Evolutionary conservation across 2,888 invertebrate genomes (phyloP).

Genomic region (Adelognathus sp.): DNA sequence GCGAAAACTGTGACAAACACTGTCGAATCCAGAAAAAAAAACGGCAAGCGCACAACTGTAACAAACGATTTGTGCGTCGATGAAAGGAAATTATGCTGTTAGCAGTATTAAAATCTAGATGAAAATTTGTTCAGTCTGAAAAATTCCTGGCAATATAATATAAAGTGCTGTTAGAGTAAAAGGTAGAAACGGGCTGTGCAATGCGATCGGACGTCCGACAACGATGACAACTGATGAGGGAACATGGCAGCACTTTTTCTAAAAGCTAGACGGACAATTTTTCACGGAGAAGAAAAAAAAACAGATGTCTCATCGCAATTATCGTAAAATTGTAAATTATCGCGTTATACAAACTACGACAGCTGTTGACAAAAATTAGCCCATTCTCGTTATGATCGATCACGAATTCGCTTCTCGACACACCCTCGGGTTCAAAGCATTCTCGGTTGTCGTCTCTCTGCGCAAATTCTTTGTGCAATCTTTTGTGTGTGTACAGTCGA

Average conservation of each 20-base stretch:
- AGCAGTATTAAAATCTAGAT: background rate
- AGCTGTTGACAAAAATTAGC: conserved; percentile 47
- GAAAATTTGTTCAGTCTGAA: conserved; percentile 28
- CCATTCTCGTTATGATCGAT: conserved; percentile 42
- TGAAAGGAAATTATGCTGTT: conserved; percentile 11
- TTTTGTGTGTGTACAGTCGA: conserved; percentile 49
- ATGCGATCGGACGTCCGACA: conserved; percentile 25
- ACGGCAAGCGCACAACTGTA: conserved; percentile 26
- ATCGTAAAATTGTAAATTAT: conserved; percentile 38
- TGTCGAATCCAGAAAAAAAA: conserved; percentile 1
- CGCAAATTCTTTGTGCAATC: conserved; percentile 40
- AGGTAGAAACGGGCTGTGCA: conserved; percentile 32
- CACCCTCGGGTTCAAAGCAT: background rate
- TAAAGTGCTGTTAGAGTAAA: conserved; percentile 37
- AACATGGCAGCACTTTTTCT: conserved; percentile 57
- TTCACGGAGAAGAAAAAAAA: conserved; percentile 1
- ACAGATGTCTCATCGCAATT: conserved; percentile 16
- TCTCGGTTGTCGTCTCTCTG: conserved; percentile 15
- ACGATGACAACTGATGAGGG: conserved; percentile 35
- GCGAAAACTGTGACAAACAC: background rate
- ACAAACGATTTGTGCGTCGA: conserved; percentile 20
- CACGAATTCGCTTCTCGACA: conserved; percentile 4
- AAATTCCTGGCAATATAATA: conserved; percentile 24
- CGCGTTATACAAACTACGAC: conserved; percentile 23
- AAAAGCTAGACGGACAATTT: conserved; percentile 23